phyloP scores from a whole-genome alignment of 2,797 vertebrate genomes.

The Rhyacichthys aspro region DNA sequence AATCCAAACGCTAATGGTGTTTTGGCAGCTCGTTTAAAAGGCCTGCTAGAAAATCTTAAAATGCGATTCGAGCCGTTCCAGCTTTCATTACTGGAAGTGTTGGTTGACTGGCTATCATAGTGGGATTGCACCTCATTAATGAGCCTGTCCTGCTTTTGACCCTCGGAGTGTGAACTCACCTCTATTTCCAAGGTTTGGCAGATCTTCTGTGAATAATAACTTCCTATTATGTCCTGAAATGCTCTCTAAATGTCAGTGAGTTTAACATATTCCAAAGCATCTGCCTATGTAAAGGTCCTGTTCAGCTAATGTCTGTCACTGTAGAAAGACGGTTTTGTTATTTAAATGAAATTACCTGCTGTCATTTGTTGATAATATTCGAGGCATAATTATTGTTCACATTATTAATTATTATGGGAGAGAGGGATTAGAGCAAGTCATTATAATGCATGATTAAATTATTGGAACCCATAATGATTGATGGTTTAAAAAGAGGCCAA shows the following conservation, averaged over 20 bases:
- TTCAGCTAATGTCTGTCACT: slow-evolving; percentile 28
- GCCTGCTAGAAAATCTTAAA: slow-evolving; percentile 55
- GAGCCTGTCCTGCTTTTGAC: slow-evolving; percentile 60
- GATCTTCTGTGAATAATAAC: slow-evolving; percentile 54
- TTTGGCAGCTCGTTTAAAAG: slow-evolving; percentile 65
- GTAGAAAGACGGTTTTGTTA: slow-evolving; percentile 26
- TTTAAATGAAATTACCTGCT: slow-evolving; percentile 43
- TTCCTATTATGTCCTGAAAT: slow-evolving; percentile 62
- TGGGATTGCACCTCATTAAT: slow-evolving; percentile 54
- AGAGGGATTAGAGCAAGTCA: slow-evolving; percentile 40
- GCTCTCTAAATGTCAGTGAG: slow-evolving; percentile 37
- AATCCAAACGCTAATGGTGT: slow-evolving; percentile 62
- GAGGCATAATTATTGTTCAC: slow-evolving; percentile 27
- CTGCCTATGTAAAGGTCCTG: slow-evolving; percentile 11
- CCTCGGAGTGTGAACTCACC: slow-evolving; percentile 41
- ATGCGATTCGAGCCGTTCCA: slow-evolving; percentile 42
- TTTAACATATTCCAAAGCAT: slow-evolving; percentile 39
- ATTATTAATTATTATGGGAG: slow-evolving; percentile 38
- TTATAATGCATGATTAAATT: slow-evolving; percentile 43
- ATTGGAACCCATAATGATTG: slow-evolving; percentile 46
- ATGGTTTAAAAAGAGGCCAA: slow-evolving; percentile 24
- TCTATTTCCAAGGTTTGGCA: slow-evolving; percentile 37
- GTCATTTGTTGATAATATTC: slow-evolving; percentile 50
- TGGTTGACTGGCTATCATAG: slow-evolving; percentile 52
- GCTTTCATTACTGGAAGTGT: slow-evolving; percentile 61